These are phyloP conservation scores for Hemistola chrysoprasaria DNA, from an alignment of 2,888 invertebrate genomes.

Conservation along the genomic window DNA sequence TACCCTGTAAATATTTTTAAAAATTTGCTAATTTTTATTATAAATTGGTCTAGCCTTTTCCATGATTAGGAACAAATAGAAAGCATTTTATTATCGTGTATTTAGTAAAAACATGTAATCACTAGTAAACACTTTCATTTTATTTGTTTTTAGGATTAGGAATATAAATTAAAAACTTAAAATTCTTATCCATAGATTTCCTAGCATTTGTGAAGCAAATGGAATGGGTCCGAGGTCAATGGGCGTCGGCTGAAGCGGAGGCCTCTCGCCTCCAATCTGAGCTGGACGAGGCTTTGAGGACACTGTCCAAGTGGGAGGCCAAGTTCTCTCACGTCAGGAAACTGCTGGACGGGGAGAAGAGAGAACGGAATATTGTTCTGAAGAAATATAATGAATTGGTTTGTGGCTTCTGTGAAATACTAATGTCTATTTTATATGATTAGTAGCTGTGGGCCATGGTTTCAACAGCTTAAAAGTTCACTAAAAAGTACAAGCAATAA, in stretches of 20 bases:
- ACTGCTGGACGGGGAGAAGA: slow-evolving; percentile 90
- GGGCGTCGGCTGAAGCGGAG: slow-evolving; percentile 87
- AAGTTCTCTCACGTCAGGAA: slow-evolving; percentile 91
- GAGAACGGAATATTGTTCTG: slow-evolving; percentile 85
- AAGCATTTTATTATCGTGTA: too few relatives aligned
- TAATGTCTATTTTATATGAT: too few relatives aligned
- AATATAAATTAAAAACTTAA: not conserved
- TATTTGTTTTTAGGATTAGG: too few relatives aligned
- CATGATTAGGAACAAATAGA: too few relatives aligned
- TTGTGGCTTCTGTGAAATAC: slow-evolving; percentile 38
- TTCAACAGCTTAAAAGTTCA: too few relatives aligned
- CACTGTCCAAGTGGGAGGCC: slow-evolving; percentile 88
- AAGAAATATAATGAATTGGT: slow-evolving; percentile 88
- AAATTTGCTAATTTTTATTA: too few relatives aligned
- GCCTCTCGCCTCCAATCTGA: slow-evolving; percentile 87
- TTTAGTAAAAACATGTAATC: too few relatives aligned
- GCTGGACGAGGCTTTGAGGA: slow-evolving; percentile 86
- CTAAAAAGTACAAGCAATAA: too few relatives aligned
- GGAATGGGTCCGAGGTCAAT: slow-evolving; percentile 87
- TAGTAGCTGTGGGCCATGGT: too few relatives aligned
- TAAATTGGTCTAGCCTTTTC: too few relatives aligned
- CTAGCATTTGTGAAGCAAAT: slow-evolving; percentile 87
- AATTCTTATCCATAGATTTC: slow-evolving; percentile 82
- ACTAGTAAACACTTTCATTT: too few relatives aligned
- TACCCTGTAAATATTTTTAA: too few relatives aligned